Base-by-base conservation (phyloP, 2,797 vertebrate species). In the Sandelia bainsii region DNA sequence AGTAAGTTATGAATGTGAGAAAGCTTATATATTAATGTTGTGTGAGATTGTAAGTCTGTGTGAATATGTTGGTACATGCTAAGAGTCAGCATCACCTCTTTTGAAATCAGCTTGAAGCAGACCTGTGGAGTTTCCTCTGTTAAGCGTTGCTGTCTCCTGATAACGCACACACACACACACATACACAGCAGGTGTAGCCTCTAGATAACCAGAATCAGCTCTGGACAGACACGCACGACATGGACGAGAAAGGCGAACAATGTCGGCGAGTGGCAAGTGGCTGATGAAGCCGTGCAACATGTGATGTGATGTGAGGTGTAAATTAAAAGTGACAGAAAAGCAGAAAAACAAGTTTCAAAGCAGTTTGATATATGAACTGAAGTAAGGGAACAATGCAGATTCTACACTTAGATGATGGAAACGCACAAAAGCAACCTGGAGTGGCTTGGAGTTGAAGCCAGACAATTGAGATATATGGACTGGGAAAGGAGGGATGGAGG, bases 111-210 rank as follows among this genome's bases (percentile, higher is more conserved):
- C 79, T 66, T n/a, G 57, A 39, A 59, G 57, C 89, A 92, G 88
- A 85, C 80, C 75, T 78, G 69, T 39, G 27, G 69, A 77, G 90
- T 89, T 91, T 92, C 89, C 90, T 90, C 84, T 90, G 67, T 52
- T 69, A 17, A 58, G 39, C 72, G 46, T 80, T 83, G 87, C 64
- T 37, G 57, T 37, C 77, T 69, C 67, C 83, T 89, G 89, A 89
- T 90, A 90, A 91, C 85, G 80, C 46, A 42, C 57, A 34, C 7
- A 42, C 62, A 54, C 32, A 91, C 85, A 81, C 46, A 44, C 58
- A 37, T 6, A 44, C 62, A 54, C 32, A 76, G 75, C 90, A 89
- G 84, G 86, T 90, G 90, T 53, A 75, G 54, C 32, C 49, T 74
- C 65, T 62, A 89, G 90, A 91, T 91, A 89, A 90, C 89, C 80